Conservation (phyloP, 2,888 invertebrate species). For the Morinoia aosen region DNA sequence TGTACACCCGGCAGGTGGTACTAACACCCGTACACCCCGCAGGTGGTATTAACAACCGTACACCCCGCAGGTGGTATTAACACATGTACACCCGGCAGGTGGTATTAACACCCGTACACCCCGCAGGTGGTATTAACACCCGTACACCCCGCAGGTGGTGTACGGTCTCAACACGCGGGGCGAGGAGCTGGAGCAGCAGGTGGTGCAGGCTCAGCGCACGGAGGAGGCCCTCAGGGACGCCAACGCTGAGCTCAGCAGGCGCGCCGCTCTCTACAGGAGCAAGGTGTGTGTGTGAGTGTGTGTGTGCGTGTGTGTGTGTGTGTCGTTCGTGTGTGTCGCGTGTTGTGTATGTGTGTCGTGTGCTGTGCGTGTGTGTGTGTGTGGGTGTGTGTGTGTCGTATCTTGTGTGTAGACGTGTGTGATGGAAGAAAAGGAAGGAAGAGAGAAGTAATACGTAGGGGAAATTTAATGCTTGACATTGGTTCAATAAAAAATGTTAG, state of each 20-base stretch:
- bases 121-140: no score
- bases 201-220: slow-evolving; percentile 51
- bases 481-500: no score
- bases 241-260: slow-evolving; percentile 59
- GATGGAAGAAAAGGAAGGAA: no score
- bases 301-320: background rate
- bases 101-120: background rate
- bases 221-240: slow-evolving; percentile 57
- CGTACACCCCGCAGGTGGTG: slow-evolving; percentile 58
- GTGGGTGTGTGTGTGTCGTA: background rate
- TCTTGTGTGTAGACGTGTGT: background rate
- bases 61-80: slow-evolving; percentile 57
- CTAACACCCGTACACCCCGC: background rate
- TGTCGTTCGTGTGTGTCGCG: no score
- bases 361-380: background rate
- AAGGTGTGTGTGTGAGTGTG: slow-evolving; percentile 54
- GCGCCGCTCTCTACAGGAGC: slow-evolving; percentile 57
- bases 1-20: no score
- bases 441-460: no score
- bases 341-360: background rate
- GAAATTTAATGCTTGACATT: no score
- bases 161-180: slow-evolving; percentile 66
- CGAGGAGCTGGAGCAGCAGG: slow-evolving; percentile 63
- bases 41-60: background rate
- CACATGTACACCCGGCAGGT: no score